A percentile compares a stretch with the other conserved stretches of the same genome.
Conservation (phyloP, 2,888 invertebrate genomes). For the Amphipoea oculea region DNA sequence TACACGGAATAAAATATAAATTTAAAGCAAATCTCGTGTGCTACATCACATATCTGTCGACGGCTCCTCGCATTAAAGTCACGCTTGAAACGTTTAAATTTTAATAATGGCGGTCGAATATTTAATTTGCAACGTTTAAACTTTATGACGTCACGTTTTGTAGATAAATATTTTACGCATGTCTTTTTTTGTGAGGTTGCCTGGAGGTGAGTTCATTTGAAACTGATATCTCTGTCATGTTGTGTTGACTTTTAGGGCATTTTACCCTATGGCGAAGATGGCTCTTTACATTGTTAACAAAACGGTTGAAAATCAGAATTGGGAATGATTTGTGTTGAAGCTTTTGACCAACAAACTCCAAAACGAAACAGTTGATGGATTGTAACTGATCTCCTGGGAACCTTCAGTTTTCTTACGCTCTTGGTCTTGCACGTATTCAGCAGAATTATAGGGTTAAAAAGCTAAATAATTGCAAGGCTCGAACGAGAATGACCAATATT, state of each 20-base stretch:
- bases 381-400: background rate
- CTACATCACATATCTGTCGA: slow-evolving; percentile 45
- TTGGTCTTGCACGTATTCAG: too few species aligned
- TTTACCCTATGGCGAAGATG: background rate
- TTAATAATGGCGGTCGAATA: slow-evolving; percentile 55
- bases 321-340: background rate
- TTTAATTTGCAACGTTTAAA: slow-evolving; percentile 59
- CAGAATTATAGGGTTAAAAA: too few species aligned
- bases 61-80: slow-evolving; percentile 47
- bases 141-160: slow-evolving; percentile 63
- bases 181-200: slow-evolving; percentile 41
- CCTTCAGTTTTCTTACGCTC: background rate
- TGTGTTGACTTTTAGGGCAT: background rate
- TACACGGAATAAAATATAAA: slow-evolving; percentile 24
- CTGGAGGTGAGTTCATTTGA: slow-evolving; percentile 33
- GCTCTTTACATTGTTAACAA: background rate
- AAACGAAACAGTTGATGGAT: too few species aligned
- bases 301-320: too few species aligned
- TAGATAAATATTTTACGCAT: slow-evolving; percentile 53
- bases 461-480: background rate
- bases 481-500: too few species aligned
- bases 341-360: background rate
- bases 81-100: slow-evolving; percentile 53
- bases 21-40: slow-evolving; percentile 40
- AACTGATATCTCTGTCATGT: slow-evolving; percentile 10